Percentiles rank a stretch among this genome's conserved stretches.
These are phyloP conservation scores for Hanleya hanleyi DNA, from an alignment of 2,888 invertebrate species.

Conservation along the genomic window DNA sequence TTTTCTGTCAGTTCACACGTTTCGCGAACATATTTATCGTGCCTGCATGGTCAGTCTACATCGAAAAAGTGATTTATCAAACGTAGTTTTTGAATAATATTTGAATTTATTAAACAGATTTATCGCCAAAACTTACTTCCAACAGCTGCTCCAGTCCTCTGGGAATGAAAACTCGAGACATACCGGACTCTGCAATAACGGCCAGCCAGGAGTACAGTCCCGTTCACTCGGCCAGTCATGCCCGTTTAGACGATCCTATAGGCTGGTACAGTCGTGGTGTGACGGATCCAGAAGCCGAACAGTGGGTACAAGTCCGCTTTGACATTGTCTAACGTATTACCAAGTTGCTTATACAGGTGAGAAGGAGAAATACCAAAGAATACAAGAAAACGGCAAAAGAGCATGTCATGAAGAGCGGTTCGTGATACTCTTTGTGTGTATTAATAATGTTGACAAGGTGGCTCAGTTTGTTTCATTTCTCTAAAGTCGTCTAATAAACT, in stretches of 20 bases:
- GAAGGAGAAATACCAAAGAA: neutral
- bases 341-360: neutral
- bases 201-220: neutral
- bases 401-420: neutral
- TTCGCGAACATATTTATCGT: too few relatives aligned
- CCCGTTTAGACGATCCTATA: neutral
- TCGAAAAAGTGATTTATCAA: too few relatives aligned
- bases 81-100: too few relatives aligned
- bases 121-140: too few relatives aligned
- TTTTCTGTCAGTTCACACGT: too few relatives aligned
- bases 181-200: neutral
- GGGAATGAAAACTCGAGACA: neutral
- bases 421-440: too few relatives aligned
- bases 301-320: neutral
- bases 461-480: too few relatives aligned
- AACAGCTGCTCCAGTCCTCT: neutral
- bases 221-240: neutral
- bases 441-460: too few relatives aligned
- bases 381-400: neutral
- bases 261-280: neutral
- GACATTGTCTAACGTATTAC: neutral
- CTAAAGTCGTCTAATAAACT: too few relatives aligned
- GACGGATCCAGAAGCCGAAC: neutral
- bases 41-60: too few relatives aligned
- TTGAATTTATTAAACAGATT: too few relatives aligned